Base-by-base conservation (phyloP, 2,113 vertebrate species). In the Sula dactylatra region DNA sequence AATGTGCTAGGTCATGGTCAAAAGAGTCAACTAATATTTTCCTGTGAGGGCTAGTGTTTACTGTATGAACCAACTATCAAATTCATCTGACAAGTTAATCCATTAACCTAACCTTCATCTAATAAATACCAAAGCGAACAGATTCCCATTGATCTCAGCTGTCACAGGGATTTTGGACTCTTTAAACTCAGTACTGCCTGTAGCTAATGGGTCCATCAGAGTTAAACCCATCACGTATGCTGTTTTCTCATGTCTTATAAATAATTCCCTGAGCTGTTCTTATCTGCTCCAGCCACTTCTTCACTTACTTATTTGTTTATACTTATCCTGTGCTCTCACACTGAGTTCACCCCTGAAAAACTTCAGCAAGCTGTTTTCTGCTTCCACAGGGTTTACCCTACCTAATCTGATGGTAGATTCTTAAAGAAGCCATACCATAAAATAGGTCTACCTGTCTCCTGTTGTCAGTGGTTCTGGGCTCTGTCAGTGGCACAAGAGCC, bases 241-340 rank as follows among this genome's bases (percentile, higher is more conserved):
- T 78, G 15, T 56, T 95, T 94, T 96, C 74, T 94, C 29, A 54
- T 29, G 61, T 50, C 64, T 94, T 94, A 78, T 90, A 94, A 93
- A 84, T 93, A 91, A 95, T 91, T 96, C 85, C 62, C 71, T 88
- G 50, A 94, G 74, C 49, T 80, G 44, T 64, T 96, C 88, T 96
- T 95, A 94, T 78, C 95, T 95, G 38, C 54, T 91, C 29, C 62
- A 90, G 55, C 32, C 32, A 32, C 84, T 91, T 96, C 72, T 93
- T 80, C 42, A 38, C 88, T 94, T 71, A 58, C 81, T 91, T 94
- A 90, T 95, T 96, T 97, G 96, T 96, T 97, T 96, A 82, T 76
- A 71, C 21, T 90, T 74, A 82, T 49, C 49, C 76, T n/a, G 13
- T 54, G 65, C 40, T 95, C 49, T 80, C 87, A 80, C 14, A 82